Conservation (phyloP, 1,140 invertebrate genomes). For the Contarinia nasturtii region DNA sequence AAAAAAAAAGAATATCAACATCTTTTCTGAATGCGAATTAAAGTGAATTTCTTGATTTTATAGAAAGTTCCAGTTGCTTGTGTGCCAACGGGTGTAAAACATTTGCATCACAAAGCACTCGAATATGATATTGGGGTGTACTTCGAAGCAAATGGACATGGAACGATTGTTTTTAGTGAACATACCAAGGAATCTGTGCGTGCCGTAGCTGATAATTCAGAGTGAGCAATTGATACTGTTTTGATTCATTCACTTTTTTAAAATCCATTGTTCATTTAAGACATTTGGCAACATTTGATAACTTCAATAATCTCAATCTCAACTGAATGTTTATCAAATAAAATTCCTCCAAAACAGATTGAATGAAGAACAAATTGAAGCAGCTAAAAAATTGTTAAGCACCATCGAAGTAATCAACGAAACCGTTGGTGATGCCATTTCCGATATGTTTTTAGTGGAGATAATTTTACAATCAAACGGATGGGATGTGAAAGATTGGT, state of each 20-base stretch:
- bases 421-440: conserved; percentile 92
- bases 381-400: conserved; percentile 38
- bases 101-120: conserved; percentile 81
- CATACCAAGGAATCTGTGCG: conserved; percentile 33
- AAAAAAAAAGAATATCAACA: not conserved
- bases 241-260: not conserved
- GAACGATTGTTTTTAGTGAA: conserved; percentile 70
- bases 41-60: conserved; percentile 12
- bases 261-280: no score
- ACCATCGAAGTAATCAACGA: conserved; percentile 82
- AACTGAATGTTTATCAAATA: not conserved
- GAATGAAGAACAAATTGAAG: conserved; percentile 23
- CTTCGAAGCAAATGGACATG: conserved; percentile 99
- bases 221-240: not conserved
- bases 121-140: conserved; percentile 93
- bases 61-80: conserved; percentile 75
- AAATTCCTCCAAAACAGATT: not conserved
- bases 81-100: conserved; percentile 92
- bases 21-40: not conserved
- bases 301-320: no score
- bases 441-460: conserved; percentile 88
- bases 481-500: conserved; percentile 65
- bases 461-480: conserved; percentile 64
- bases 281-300: no score
- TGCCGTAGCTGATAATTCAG: conserved; percentile 15